These are phyloP conservation scores for Poecile montanus DNA, from an alignment of 2,797 vertebrate genomes.

Conservation along the genomic window DNA sequence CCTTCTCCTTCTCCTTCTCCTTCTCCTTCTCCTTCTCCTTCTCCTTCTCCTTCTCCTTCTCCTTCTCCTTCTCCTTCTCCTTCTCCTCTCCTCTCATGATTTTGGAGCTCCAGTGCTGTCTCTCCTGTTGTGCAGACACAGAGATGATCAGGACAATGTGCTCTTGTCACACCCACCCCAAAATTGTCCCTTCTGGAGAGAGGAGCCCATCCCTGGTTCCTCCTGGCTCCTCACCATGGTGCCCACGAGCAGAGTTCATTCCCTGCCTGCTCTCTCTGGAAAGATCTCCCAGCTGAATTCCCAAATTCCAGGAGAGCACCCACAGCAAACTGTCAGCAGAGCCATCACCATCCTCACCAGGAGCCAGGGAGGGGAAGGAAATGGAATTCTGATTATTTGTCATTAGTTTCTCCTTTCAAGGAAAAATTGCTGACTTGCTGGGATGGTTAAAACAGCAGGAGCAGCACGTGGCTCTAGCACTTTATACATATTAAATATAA, in stretches of 20 bases:
- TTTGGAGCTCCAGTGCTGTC: neutral
- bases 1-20: no score
- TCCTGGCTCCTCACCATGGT: neutral
- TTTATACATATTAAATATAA: neutral
- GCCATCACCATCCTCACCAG: conserved; percentile 3
- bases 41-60: no score
- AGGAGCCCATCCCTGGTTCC: neutral
- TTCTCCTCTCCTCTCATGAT: neutral
- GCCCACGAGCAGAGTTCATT: no score
- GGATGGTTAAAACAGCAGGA: neutral
- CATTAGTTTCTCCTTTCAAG: neutral
- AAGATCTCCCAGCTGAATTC: neutral
- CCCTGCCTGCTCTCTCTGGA: no score
- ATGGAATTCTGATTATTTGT: neutral
- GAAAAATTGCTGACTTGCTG: neutral
- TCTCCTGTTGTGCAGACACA: neutral
- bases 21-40: no score
- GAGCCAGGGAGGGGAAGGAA: neutral
- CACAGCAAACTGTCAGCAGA: neutral
- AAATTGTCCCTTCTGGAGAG: neutral
- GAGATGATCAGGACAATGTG: neutral
- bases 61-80: no score
- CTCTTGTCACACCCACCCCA: neutral
- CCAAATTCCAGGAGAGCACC: conserved; percentile 24
- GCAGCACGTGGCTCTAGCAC: neutral